phyloP scores from a whole-genome alignment of 92 coral and sea anemone species.

The Palythoa caribaeorum region DNA sequence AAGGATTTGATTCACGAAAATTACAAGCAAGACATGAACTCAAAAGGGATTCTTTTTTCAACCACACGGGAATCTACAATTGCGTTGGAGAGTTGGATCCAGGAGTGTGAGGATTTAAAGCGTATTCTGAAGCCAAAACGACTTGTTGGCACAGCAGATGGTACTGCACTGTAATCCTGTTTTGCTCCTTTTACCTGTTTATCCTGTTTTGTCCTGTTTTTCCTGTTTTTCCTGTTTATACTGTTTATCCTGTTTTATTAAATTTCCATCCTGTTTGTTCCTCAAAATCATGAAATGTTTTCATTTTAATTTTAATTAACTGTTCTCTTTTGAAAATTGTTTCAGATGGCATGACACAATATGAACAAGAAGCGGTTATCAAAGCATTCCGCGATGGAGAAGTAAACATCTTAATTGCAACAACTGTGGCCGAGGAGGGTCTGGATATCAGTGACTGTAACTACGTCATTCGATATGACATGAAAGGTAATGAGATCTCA shows the following conservation, averaged over 20 bases:
- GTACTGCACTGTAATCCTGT: background rate
- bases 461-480: constrained; percentile 95
- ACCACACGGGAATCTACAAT: constrained; percentile 68
- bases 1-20: constrained; percentile 47
- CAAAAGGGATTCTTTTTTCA: constrained; percentile 78
- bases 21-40: constrained; percentile 25
- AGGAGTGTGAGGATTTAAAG: constrained; percentile 53
- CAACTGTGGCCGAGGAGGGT: constrained; percentile 95
- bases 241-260: background rate
- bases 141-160: constrained; percentile 78
- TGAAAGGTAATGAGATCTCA: constrained; percentile 98
- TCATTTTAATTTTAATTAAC: background rate
- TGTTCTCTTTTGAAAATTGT: background rate
- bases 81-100: constrained; percentile 71
- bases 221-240: background rate
- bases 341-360: constrained; percentile 94
- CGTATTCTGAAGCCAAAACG: constrained; percentile 56
- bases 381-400: constrained; percentile 80
- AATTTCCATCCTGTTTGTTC: no score
- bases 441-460: constrained; percentile 91
- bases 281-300: background rate
- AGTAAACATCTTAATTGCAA: constrained; percentile 88
- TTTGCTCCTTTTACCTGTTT: background rate
- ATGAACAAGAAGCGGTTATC: constrained; percentile 84
- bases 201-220: background rate